Evolutionary conservation across 2,888 invertebrate species (phyloP).

Genomic region (Nudaria mundana): DNA sequence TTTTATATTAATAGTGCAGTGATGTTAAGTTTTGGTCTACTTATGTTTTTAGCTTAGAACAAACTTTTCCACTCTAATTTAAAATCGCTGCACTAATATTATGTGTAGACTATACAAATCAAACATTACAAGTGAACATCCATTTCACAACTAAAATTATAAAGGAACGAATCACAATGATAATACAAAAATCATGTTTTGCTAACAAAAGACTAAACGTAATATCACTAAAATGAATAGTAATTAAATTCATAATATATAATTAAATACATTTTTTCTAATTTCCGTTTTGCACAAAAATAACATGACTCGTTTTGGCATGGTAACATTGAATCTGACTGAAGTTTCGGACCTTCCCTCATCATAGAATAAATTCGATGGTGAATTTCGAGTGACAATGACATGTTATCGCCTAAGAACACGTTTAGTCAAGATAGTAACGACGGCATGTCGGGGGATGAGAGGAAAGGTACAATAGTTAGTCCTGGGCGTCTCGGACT

Average conservation of each 20-base stretch:
- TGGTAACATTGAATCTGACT: background rate
- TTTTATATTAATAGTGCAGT: slow-evolving; percentile 9
- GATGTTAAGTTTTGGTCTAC: background rate
- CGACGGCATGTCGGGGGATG: slow-evolving; percentile 71
- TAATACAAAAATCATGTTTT: slow-evolving; percentile 51
- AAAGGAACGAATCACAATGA: slow-evolving; percentile 71
- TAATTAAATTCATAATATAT: slow-evolving; percentile 54
- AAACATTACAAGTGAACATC: slow-evolving; percentile 46
- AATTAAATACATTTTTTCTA: slow-evolving; percentile 53
- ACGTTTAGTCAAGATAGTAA: slow-evolving; percentile 69
- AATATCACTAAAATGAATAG: slow-evolving; percentile 69
- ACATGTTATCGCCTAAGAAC: slow-evolving; percentile 67
- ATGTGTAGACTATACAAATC: slow-evolving; percentile 33
- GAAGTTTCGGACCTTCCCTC: too few species aligned
- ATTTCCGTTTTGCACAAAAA: slow-evolving; percentile 54
- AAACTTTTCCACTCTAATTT: background rate
- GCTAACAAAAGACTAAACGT: slow-evolving; percentile 61
- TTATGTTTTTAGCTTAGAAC: too few species aligned
- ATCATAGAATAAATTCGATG: too few species aligned
- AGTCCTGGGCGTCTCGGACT: too few species aligned
- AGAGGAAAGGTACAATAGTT: slow-evolving; percentile 64
- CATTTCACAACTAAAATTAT: slow-evolving; percentile 57
- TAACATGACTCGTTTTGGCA: background rate
- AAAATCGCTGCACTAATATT: slow-evolving; percentile 20
- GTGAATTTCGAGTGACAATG: slow-evolving; percentile 59